Evolutionary conservation across 2,797 vertebrate species (phyloP), one percentile per base, ranked within the genome.

Genomic region (Cottoperca gobio): DNA sequence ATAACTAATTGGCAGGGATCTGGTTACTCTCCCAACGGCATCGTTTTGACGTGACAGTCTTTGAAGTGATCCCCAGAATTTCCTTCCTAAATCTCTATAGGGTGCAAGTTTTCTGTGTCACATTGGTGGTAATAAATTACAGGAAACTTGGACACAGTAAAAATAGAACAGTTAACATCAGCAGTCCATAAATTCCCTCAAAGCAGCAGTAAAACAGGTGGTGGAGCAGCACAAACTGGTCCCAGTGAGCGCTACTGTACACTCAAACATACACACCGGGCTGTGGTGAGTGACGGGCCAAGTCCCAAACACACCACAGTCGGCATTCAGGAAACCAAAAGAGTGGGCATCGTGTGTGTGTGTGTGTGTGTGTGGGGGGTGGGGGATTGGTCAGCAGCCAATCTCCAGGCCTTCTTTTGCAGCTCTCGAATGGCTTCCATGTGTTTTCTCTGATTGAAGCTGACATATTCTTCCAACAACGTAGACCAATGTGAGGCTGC

Each of bases 161-260:
- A 89, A 86, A 87, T 78, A 91, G 78, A 86, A 84, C 75, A 62
- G 64, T 90, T 84, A 75, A 88, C 78, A 86, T 89, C 83, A 86
- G 85, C 82, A 87, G 86, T 87, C 83, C 79, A 91, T 92, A 88
- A 91, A 93, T 86, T 52, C 73, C 74, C 75, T 54, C 64, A 80
- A 89, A 86, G 26, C 40, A 62, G 81, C 81, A 81, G 65, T 84
- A 88, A 89, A 89, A 90, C 84, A 92, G 88, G 87, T 86, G 86
- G 73, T 62, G 66, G 16, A 55, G 69, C 42, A 78, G 67, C 73
- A 67, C 64, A 55, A 77, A 76, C 35, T 28, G 81, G 68, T 55
- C 74, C 60, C 55, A 59, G 42, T 43, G 74, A 66, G n/a, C n/a
- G 77, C 71, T 61, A 59, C 66, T 5, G 9, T 59, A 54, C 68